Evolutionary conservation across 2,888 invertebrate genomes (phyloP), one percentile per base, ranked within the genome.

Genomic region (Lordiphosa fenestrarum): DNA sequence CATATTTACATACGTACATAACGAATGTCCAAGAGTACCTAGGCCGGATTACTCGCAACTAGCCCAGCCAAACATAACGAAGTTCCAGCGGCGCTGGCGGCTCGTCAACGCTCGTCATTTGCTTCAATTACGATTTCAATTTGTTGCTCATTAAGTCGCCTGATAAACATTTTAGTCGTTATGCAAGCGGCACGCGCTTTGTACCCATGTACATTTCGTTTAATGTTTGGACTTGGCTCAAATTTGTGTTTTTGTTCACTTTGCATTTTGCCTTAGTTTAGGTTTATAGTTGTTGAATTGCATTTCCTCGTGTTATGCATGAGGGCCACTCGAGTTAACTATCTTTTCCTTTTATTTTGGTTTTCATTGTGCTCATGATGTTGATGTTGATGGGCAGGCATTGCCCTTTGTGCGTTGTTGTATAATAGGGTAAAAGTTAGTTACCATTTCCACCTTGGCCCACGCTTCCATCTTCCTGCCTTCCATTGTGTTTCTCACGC

Each of bases 111-210:
- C 61, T 61, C 53, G 53, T 59, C 53, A 53, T 49, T 48, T 56
- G 59, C 66, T 78, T 77, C 70, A 82, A 77, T 78, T 77, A 82
- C 62, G 60, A 59, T 78, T 78, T 74, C 66, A 82, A 78, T 77
- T 77, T 68, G 78, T 74, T 78, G 62, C 78, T 77, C 80, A 77
- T 77, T 77, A 82, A 73, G 67, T 37, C 55, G 55, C 57, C 69
- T 69, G 66, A 76, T 81, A 77, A 77, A 81, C 63, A 75, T 81
- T 73, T 76, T 66, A 36, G 38, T 35, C 23, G 39, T 76, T 76
- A 76, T 73, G 78, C 59, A 76, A 76, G 71, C 46, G 64, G 66
- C 76, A 76, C 82, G 74, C 74, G 76, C 55, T 71, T 3, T 12
- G n/a, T n/a, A 1, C 36, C 15, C 6, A 6, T 6, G 47, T 30